These are phyloP conservation scores for Bergia sp. DNA, from an alignment of 92 coral and sea anemone species.

Conservation along the genomic window DNA sequence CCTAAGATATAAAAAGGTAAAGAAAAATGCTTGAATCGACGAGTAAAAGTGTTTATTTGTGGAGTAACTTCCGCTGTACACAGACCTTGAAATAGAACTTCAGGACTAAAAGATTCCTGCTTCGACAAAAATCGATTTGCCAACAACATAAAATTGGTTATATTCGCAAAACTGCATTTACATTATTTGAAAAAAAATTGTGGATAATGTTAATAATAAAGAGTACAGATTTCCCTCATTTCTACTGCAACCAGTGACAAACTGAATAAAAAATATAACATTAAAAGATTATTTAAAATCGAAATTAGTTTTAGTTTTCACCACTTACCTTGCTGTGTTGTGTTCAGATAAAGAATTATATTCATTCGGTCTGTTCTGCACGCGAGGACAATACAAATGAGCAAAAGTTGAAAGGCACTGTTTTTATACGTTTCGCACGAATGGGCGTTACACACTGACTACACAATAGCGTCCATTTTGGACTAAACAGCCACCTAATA, in stretches of 20 bases:
- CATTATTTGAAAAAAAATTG: not conserved
- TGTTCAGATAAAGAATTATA: not conserved
- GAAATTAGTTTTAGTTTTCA: not conserved
- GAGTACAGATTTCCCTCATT: not conserved
- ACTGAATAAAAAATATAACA: not conserved
- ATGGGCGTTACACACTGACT: conserved; percentile 36
- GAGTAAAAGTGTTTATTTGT: not conserved
- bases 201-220: no score
- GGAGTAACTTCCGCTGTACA: not conserved
- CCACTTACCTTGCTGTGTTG: not conserved
- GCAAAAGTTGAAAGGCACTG: conserved; percentile 33
- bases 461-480: conserved; percentile 34
- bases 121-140: not conserved
- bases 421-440: conserved; percentile 32
- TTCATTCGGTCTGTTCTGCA: conserved; percentile 16
- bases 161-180: not conserved
- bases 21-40: not conserved
- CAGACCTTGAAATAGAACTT: not conserved
- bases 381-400: conserved; percentile 33
- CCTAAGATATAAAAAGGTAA: not conserved
- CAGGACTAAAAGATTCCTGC: not conserved
- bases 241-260: not conserved
- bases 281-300: not conserved
- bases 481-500: conserved; percentile 34
- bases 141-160: not conserved